Percentiles rank a stretch among this genome's conserved stretches.
These are phyloP conservation scores for Pipistrellus pipistrellus DNA, from an alignment of 2,797 vertebrate species.

Conservation along the genomic window DNA sequence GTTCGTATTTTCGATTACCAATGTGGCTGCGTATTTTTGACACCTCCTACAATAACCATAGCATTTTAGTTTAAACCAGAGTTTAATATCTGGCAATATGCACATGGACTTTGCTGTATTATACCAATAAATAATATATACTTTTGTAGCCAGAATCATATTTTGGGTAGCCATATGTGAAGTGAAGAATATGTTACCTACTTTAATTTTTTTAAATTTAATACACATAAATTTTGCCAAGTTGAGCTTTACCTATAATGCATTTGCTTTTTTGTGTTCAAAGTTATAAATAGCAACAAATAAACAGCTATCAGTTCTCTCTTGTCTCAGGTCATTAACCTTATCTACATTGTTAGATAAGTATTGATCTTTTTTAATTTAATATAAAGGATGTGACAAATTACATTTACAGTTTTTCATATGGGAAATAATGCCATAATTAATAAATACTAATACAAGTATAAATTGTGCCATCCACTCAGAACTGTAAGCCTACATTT, in stretches of 20 bases:
- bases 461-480: not conserved
- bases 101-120: not conserved
- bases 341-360: not conserved
- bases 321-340: not conserved
- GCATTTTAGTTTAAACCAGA: slow-evolving; percentile 3
- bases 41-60: not conserved
- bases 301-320: not conserved
- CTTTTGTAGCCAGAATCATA: not conserved
- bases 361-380: slow-evolving; percentile 4
- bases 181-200: slow-evolving; percentile 7
- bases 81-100: not conserved
- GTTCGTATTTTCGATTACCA: not conserved
- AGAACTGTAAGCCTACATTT: not conserved
- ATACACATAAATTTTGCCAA: not conserved
- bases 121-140: not conserved
- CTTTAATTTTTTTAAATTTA: not conserved
- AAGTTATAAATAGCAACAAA: not conserved
- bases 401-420: not conserved
- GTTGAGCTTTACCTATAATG: not conserved
- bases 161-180: slow-evolving; percentile 9
- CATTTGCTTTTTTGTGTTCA: not conserved
- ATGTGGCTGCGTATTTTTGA: slow-evolving; percentile 1
- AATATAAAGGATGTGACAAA: not conserved
- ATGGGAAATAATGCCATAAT: not conserved
- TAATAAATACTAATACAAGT: not conserved